phyloP scores from a whole-genome alignment of 2,888 invertebrate species.

The Beris chalybata region DNA sequence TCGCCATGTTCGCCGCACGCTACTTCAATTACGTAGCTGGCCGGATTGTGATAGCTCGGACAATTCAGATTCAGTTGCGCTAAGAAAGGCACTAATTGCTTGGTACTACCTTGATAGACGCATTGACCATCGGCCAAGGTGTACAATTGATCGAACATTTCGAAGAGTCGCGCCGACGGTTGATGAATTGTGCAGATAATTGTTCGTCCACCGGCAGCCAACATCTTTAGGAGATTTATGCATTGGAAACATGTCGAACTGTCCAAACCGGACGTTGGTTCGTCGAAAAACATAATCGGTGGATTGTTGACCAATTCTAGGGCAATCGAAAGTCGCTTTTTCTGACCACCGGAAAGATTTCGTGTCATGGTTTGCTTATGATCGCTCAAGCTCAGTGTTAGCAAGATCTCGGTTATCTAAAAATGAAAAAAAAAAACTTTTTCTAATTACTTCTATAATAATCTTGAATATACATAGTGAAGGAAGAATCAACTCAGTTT shows the following conservation, averaged over 20 bases:
- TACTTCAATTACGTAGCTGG: constrained; percentile 95
- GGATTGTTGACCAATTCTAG: constrained; percentile 94
- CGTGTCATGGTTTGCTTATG: constrained; percentile 88
- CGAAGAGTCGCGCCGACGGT: constrained; percentile 93
- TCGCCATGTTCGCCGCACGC: constrained; percentile 94
- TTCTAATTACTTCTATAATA: constrained; percentile 3
- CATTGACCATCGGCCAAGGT: constrained; percentile 93
- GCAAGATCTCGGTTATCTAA: constrained; percentile 89
- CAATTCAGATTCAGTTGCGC: constrained; percentile 82
- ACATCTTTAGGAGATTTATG: constrained; percentile 81
- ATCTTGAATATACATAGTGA: not conserved
- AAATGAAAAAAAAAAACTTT: constrained; percentile 43
- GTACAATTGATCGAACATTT: constrained; percentile 95
- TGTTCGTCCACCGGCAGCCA: constrained; percentile 88
- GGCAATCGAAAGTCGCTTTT: constrained; percentile 92
- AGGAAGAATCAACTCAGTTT: not conserved
- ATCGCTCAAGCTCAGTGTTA: constrained; percentile 83
- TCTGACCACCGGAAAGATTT: constrained; percentile 92
- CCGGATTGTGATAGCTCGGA: constrained; percentile 96
- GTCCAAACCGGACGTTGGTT: constrained; percentile 94
- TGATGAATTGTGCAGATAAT: constrained; percentile 93
- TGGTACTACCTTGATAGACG: constrained; percentile 89
- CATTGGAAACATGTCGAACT: constrained; percentile 95
- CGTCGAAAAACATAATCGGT: constrained; percentile 97
- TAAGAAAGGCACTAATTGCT: constrained; percentile 80